A percentile compares a stretch with the other conserved stretches of the same genome.
Conservation (phyloP, 2,113 vertebrate species). For the Piaya cayana region DNA sequence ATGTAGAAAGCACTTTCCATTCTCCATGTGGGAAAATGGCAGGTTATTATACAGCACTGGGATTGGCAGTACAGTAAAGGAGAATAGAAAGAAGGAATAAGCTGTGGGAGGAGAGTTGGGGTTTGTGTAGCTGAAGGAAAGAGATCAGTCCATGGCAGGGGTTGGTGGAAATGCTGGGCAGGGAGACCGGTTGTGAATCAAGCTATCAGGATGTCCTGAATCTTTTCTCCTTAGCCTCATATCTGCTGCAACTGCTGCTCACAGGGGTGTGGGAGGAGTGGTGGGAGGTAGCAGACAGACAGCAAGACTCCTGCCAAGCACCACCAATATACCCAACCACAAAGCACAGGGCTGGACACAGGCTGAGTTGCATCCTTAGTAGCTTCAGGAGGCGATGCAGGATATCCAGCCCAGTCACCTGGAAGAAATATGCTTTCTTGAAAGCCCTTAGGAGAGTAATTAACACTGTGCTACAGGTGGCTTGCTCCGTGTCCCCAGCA, state of each 20-base stretch:
- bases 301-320: not conserved
- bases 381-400: not conserved
- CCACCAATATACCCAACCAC: fast-evolving
- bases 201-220: not conserved
- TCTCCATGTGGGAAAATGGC: not conserved
- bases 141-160: not conserved
- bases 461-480: not conserved
- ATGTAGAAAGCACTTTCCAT: not conserved
- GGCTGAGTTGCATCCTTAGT: not conserved
- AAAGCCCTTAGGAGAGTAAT: not conserved
- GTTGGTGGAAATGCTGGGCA: not conserved
- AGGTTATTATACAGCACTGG: not conserved
- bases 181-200: not conserved
- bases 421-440: not conserved
- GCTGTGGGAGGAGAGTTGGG: not conserved
- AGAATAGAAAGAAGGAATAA: not conserved
- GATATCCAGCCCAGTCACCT: not conserved
- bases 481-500: not conserved
- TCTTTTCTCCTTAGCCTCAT: fast-evolving
- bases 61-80: not conserved
- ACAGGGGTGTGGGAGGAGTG: no score
- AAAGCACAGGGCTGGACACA: not conserved
- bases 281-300: not conserved
- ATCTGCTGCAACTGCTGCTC: not conserved
- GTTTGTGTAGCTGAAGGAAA: not conserved